Conservation (phyloP, 2,888 invertebrate genomes). For the Pardosa pseudoannulata region DNA sequence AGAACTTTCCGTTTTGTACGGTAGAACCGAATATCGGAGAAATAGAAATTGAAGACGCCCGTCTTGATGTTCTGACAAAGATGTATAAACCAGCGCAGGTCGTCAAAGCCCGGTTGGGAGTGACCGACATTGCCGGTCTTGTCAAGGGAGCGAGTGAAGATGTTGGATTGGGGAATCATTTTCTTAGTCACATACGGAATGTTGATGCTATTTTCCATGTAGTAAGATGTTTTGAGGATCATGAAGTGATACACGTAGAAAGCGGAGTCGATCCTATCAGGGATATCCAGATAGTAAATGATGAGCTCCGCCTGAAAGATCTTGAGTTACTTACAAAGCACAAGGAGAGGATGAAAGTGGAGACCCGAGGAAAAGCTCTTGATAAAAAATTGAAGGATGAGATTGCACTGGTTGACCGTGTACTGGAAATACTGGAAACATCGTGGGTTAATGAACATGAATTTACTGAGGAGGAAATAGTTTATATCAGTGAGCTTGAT, state of each 20-base stretch:
- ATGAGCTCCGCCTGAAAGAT: constrained; percentile 63
- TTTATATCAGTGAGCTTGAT: too few relatives aligned
- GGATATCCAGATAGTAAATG: constrained; percentile 68
- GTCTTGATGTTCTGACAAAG: constrained; percentile 37
- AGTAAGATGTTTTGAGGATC: constrained; percentile 74
- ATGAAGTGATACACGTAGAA: constrained; percentile 71
- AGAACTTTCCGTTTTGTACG: constrained; percentile 72
- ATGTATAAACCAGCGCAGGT: constrained; percentile 46
- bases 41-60: constrained; percentile 56
- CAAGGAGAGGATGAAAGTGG: constrained; percentile 26
- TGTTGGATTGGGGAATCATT: constrained; percentile 73
- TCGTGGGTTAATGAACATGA: too few relatives aligned
- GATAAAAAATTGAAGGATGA: too few relatives aligned
- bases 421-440: too few relatives aligned
- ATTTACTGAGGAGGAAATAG: too few relatives aligned
- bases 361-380: too few relatives aligned
- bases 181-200: constrained; percentile 72
- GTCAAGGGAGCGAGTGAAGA: constrained; percentile 73
- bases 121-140: constrained; percentile 73
- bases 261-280: constrained; percentile 60
- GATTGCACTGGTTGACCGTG: too few relatives aligned
- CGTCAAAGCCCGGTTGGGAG: constrained; percentile 31
- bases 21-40: constrained; percentile 67
- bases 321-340: constrained; percentile 27
- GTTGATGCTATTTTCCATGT: constrained; percentile 72